Percentiles rank a stretch among this genome's conserved stretches.
Conservation (phyloP, 2,113 vertebrate genomes). For the Neolamprologus modestus region DNA sequence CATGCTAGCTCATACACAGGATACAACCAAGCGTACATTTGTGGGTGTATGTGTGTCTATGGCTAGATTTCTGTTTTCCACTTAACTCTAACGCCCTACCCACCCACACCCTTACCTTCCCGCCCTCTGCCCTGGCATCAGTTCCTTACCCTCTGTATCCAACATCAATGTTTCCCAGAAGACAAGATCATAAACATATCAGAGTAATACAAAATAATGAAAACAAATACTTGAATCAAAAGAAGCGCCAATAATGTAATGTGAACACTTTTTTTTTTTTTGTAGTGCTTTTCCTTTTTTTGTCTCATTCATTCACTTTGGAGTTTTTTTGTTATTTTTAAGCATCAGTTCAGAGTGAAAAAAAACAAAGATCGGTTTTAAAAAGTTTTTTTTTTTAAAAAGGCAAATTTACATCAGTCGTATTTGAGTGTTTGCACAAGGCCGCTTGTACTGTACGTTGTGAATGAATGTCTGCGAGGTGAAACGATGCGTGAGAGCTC, state of each 20-base stretch:
- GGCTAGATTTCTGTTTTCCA: conserved; percentile 50
- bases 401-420: conserved; percentile 62
- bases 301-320: conserved; percentile 27
- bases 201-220: conserved; percentile 82
- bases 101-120: not conserved
- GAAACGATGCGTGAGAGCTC: conserved; percentile 37
- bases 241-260: conserved; percentile 95
- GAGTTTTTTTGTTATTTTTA: conserved; percentile 62
- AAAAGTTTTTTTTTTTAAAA: rapidly evolving
- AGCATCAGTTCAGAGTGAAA: conserved; percentile 58
- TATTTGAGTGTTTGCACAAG: conserved; percentile 75
- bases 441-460: conserved; percentile 68
- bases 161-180: conserved; percentile 67
- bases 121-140: conserved; percentile 42
- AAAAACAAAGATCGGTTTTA: conserved; percentile 30
- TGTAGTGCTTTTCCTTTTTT: not conserved
- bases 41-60: conserved; percentile 47
- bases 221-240: conserved; percentile 99
- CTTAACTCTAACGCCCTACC: conserved; percentile 14
- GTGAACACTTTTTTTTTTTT: conserved; percentile 78
- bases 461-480: conserved; percentile 47
- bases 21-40: conserved; percentile 32
- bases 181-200: conserved; percentile 75
- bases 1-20: conserved; percentile 65
- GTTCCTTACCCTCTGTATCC: conserved; percentile 65